Evolutionary conservation across 2,888 invertebrate species (phyloP).

Genomic region (Diadromus collaris): DNA sequence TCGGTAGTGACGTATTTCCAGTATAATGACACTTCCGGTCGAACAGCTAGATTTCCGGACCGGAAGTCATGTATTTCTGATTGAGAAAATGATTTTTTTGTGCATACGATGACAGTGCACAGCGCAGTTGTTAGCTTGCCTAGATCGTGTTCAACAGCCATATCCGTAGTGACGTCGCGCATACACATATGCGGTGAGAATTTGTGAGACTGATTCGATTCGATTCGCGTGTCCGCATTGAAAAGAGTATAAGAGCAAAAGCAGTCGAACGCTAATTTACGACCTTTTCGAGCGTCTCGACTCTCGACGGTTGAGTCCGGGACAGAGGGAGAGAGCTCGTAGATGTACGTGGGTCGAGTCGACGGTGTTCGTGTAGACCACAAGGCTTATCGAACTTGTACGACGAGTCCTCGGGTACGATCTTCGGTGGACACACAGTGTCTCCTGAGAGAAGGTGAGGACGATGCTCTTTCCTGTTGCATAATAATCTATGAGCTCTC

Average conservation of each 20-base stretch:
- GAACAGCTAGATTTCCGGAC: neutral
- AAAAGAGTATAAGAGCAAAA: conserved; percentile 30
- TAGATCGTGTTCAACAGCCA: neutral
- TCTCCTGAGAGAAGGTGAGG: conserved; percentile 36
- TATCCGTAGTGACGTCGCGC: conserved; percentile 19
- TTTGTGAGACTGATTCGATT: conserved; percentile 47
- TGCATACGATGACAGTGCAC: neutral
- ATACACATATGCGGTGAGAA: conserved; percentile 32
- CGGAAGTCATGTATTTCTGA: no score
- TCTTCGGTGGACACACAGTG: conserved; percentile 43
- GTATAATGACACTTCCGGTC: neutral
- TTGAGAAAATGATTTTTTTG: neutral
- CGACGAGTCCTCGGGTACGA: conserved; percentile 37
- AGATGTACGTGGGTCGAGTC: conserved; percentile 52
- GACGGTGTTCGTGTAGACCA: conserved; percentile 48
- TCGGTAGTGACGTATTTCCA: neutral
- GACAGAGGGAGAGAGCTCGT: conserved; percentile 31
- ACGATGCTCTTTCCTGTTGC: conserved; percentile 54
- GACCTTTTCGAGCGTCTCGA: conserved; percentile 9
- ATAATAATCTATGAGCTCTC: conserved; percentile 57
- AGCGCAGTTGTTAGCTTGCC: neutral
- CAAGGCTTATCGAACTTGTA: conserved; percentile 54
- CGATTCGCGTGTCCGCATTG: conserved; percentile 34
- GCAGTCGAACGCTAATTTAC: conserved; percentile 54
- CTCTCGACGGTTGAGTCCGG: conserved; percentile 24